phyloP scores from a whole-genome alignment of 2,113 vertebrate species.

The Eudorcas thomsonii region DNA sequence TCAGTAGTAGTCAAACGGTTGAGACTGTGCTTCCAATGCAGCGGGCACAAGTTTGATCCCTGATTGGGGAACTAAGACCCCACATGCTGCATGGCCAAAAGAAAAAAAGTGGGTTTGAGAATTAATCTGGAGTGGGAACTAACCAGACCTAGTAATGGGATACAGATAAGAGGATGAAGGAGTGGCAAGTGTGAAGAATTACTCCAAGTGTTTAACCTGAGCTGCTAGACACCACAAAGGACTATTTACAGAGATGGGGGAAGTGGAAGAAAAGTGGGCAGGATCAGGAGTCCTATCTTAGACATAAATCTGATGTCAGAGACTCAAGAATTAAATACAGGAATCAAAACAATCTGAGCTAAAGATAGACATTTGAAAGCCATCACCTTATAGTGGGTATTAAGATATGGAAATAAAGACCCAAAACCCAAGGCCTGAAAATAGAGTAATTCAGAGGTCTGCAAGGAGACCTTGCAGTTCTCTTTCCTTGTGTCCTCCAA shows the following conservation, averaged over 20 bases:
- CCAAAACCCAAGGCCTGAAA: neutral
- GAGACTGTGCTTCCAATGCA: neutral
- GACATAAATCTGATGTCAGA: neutral
- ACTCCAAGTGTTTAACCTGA: neutral
- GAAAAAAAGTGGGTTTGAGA: neutral
- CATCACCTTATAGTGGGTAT: neutral
- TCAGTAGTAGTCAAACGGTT: neutral
- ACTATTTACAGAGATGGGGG: neutral
- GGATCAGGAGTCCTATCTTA: neutral
- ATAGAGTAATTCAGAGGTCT: neutral
- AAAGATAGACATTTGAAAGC: neutral
- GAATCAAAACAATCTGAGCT: neutral
- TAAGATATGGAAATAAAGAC: neutral
- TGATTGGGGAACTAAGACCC: neutral
- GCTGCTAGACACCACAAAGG: neutral
- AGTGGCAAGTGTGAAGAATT: neutral
- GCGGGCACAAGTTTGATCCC: neutral
- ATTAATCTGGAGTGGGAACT: neutral
- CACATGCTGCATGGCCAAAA: neutral
- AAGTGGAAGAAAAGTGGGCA: neutral
- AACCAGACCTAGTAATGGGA: neutral
- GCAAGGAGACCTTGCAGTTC: neutral
- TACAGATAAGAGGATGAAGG: neutral
- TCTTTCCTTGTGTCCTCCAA: neutral
- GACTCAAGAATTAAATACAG: neutral